These are phyloP conservation scores for Bolborhynchus lineola DNA, from an alignment of 2,113 vertebrate species.

Conservation along the genomic window DNA sequence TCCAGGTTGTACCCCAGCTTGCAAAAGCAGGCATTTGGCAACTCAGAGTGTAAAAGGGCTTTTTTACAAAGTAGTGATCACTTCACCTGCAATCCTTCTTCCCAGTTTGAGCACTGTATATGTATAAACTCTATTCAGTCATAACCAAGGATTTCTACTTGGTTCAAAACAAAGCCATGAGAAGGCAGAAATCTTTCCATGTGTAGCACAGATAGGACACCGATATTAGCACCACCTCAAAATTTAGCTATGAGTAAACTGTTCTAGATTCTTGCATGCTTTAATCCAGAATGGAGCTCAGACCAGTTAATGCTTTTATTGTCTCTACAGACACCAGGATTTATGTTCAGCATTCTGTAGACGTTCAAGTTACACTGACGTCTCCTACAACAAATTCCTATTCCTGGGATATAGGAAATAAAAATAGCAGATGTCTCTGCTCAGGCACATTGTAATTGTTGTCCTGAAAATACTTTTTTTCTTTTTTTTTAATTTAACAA, in stretches of 20 bases:
- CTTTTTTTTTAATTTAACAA: constrained; percentile 35
- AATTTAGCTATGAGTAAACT: neutral
- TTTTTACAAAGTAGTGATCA: neutral
- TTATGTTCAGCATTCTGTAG: neutral
- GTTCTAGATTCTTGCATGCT: neutral
- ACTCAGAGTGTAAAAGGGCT: neutral
- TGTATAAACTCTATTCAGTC: neutral
- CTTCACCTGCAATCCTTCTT: neutral
- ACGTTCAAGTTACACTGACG: neutral
- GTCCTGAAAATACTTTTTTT: constrained; percentile 37
- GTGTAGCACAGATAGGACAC: neutral
- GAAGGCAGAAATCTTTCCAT: neutral
- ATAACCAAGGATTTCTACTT: neutral
- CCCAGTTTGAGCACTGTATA: neutral
- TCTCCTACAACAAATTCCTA: neutral
- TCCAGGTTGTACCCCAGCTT: neutral
- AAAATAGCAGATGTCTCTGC: constrained; percentile 37
- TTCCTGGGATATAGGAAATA: constrained; percentile 4
- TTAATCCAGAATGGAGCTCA: neutral
- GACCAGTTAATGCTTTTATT: neutral
- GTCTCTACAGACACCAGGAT: neutral
- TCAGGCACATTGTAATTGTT: constrained; percentile 50
- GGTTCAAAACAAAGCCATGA: neutral
- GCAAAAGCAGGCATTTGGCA: neutral
- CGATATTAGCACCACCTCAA: neutral